These are phyloP conservation scores for Allacma fusca DNA, from an alignment of 2,888 invertebrate genomes.

Conservation along the genomic window DNA sequence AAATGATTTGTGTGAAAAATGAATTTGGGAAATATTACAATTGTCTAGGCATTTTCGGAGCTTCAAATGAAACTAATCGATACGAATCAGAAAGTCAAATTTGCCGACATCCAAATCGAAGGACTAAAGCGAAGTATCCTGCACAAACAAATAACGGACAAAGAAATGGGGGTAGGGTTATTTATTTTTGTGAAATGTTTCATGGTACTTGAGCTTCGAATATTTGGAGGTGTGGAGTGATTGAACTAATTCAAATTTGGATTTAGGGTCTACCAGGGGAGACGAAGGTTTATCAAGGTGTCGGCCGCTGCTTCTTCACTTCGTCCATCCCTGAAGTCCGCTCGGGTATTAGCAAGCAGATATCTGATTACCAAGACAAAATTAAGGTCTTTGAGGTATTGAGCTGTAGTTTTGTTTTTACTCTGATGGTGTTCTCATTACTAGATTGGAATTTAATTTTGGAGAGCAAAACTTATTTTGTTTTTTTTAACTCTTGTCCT, in stretches of 20 bases:
- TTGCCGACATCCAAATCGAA: conserved; percentile 81
- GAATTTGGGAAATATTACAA: conserved; percentile 5
- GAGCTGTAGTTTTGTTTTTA: conserved; percentile 8
- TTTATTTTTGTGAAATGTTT: not conserved
- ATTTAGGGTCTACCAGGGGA: conserved; percentile 69
- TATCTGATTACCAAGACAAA: conserved; percentile 68
- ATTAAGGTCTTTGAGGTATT: conserved; percentile 73
- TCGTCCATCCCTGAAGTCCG: conserved; percentile 74
- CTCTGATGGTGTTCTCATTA: too few relatives aligned
- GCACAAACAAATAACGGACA: conserved; percentile 76
- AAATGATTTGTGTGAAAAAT: too few relatives aligned
- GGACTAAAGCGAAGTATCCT: conserved; percentile 73
- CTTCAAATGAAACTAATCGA: conserved; percentile 82
- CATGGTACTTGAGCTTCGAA: too few relatives aligned
- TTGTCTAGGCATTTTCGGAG: conserved; percentile 76
- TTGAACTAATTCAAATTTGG: too few relatives aligned
- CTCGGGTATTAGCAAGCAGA: conserved; percentile 70
- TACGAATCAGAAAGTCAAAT: conserved; percentile 79
- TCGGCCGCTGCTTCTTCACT: conserved; percentile 84
- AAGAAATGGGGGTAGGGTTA: conserved; percentile 66
- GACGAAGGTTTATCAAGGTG: conserved; percentile 79
- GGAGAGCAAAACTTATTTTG: too few relatives aligned
- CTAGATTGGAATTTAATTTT: too few relatives aligned
- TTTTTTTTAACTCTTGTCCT: not conserved
- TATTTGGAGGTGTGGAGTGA: too few relatives aligned